Evolutionary conservation across 2,888 invertebrate species (phyloP).

Genomic region (Anorthoa munda): DNA sequence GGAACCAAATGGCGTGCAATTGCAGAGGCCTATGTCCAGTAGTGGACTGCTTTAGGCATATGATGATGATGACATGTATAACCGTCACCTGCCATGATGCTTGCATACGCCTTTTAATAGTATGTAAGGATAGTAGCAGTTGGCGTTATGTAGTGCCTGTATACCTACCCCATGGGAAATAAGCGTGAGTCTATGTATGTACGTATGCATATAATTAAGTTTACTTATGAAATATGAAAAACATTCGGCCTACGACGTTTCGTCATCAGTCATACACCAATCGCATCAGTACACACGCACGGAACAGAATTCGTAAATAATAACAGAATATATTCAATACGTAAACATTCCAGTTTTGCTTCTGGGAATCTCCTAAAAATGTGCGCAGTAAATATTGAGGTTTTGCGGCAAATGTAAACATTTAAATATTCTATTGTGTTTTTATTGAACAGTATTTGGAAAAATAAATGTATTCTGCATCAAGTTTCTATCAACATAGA

Average conservation of each 20-base stretch:
- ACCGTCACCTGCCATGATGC: neutral
- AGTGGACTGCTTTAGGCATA: no score
- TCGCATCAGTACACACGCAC: neutral
- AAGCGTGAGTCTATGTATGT: neutral
- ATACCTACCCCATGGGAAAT: neutral
- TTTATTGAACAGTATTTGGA: neutral
- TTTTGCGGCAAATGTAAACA: slow-evolving; percentile 16
- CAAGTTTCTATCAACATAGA: neutral
- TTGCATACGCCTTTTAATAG: neutral
- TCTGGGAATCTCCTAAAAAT: slow-evolving; percentile 22
- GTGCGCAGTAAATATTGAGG: slow-evolving; percentile 29
- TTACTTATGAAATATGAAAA: slow-evolving; percentile 1
- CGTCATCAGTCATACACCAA: neutral
- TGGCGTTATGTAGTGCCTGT: neutral
- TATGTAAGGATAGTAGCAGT: neutral
- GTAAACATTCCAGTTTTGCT: slow-evolving; percentile 15
- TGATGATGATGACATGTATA: no score
- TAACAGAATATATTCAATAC: slow-evolving; percentile 2
- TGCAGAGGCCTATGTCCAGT: no score
- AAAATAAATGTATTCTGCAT: neutral
- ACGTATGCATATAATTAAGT: neutral
- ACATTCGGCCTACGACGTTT: neutral
- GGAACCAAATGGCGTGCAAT: no score
- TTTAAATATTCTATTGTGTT: neutral
- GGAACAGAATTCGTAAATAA: slow-evolving; percentile 9